These are phyloP conservation scores for Gulo gulo DNA, from an alignment of 2,113 vertebrate genomes.

Conservation along the genomic window DNA sequence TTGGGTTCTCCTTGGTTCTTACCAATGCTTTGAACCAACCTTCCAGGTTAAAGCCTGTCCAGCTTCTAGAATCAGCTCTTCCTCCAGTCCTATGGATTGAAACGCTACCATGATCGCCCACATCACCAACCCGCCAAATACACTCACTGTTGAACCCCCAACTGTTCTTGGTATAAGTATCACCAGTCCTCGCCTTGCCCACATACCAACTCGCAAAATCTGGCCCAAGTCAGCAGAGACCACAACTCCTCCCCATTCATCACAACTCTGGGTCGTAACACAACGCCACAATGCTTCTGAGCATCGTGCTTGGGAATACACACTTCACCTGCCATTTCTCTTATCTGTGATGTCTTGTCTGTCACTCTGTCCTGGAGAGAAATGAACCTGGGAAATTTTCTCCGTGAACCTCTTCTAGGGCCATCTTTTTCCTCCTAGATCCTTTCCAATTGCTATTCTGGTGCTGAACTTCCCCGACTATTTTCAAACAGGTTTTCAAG, in stretches of 20 bases:
- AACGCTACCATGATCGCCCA: neutral
- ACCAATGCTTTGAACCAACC: neutral
- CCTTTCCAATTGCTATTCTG: neutral
- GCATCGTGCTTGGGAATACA: neutral
- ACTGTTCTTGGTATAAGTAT: neutral
- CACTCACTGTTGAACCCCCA: neutral
- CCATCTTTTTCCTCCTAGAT: neutral
- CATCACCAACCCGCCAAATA: neutral
- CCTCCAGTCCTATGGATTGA: neutral
- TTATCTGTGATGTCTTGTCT: neutral
- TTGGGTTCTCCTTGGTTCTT: neutral
- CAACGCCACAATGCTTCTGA: neutral
- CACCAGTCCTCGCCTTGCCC: neutral
- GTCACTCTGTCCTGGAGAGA: neutral
- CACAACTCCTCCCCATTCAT: neutral
- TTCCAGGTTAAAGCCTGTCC: neutral
- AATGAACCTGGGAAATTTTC: neutral
- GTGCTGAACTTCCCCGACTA: neutral
- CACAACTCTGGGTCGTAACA: no score
- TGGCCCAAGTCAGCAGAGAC: neutral
- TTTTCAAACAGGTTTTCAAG: conserved; percentile 33
- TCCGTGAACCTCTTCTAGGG: neutral
- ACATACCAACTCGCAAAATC: neutral
- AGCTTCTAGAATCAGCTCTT: neutral
- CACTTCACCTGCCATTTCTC: neutral